Base-by-base conservation (phyloP, 2,888 invertebrate species). In the Synergus itoensis region DNA sequence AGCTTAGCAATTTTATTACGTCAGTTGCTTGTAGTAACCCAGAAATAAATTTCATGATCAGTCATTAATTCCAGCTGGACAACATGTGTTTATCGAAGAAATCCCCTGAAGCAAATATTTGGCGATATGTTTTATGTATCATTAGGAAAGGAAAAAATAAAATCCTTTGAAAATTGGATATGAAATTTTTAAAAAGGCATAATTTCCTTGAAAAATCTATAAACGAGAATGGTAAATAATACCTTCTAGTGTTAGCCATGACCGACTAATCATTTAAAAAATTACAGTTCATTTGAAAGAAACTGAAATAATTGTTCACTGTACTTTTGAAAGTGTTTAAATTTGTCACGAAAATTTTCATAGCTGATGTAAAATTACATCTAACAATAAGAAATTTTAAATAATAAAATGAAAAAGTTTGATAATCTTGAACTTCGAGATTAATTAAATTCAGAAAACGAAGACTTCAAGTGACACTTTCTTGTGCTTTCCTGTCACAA, bases 401-500 rank as follows among this genome's bases (percentile, higher is more conserved):
- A 28, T 28, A 3, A 3, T 28, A 5, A 53, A 53, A 53, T n/a
- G 0, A 14, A 48, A 16, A 48, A 16, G 5, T 48, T 53, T n/a
- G 0, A n/a, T n/a, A n/a, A 53, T 53, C 8, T n/a, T 53, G 53
- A 53, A 53, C 53, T 53, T 53, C n/a, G n/a, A 53, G n/a, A 53
- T 53, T 48, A 69, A n/a, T 65, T 48, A 69, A 69, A 48, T 45
- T 45, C 7, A 28, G 1, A 53, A 21, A 69, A 53, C 21, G 48
- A 14, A 36, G 53, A 73, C 73, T 73, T 73, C 73, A 73, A 53
- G 73, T 73, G 36, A 21, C 11, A 60, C 21, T 5, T 21, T 12
- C 18, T 12, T 53, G 48, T 73, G 21, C 21, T 5, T 21, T 12
- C 18, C 21, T 53, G 48, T 73, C 48, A 21, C 45, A 14, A 69